These are phyloP conservation scores for Smutsia gigantea DNA, from an alignment of 2,797 vertebrate species.

Conservation along the genomic window DNA sequence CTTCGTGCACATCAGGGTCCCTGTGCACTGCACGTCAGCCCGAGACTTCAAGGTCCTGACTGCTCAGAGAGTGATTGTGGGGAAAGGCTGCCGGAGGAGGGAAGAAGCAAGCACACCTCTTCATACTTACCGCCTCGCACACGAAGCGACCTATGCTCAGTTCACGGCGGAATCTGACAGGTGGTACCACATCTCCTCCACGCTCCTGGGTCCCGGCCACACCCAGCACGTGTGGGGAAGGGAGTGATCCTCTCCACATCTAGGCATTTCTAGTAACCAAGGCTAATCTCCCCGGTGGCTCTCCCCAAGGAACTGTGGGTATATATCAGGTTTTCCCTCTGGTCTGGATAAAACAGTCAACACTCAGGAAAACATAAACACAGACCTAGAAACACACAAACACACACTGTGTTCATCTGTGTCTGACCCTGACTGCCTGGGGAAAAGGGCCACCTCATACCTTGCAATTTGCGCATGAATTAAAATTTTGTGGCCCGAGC, in stretches of 20 bases:
- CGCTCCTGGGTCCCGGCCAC: slow-evolving; percentile 36
- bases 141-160: background rate
- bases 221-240: background rate
- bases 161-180: background rate
- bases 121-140: background rate
- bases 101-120: background rate
- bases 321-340: slow-evolving; percentile 54
- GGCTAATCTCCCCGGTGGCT: slow-evolving; percentile 22
- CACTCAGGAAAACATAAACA: slow-evolving; percentile 61
- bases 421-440: background rate
- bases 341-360: slow-evolving; percentile 46
- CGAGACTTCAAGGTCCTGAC: background rate
- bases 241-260: background rate
- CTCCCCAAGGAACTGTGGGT: slow-evolving; percentile 35
- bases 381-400: slow-evolving; percentile 56
- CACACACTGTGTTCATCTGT: background rate
- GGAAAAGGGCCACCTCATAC: background rate
- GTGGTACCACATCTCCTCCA: background rate
- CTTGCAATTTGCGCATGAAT: background rate
- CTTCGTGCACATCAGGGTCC: background rate
- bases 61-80: background rate
- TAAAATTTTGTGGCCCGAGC: background rate
- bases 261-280: slow-evolving; percentile 50
- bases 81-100: background rate
- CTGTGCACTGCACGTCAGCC: background rate